phyloP scores from a whole-genome alignment of 35 echinoderm and acorn worm genomes.

The Hemicentrotus pulcherrimus region DNA sequence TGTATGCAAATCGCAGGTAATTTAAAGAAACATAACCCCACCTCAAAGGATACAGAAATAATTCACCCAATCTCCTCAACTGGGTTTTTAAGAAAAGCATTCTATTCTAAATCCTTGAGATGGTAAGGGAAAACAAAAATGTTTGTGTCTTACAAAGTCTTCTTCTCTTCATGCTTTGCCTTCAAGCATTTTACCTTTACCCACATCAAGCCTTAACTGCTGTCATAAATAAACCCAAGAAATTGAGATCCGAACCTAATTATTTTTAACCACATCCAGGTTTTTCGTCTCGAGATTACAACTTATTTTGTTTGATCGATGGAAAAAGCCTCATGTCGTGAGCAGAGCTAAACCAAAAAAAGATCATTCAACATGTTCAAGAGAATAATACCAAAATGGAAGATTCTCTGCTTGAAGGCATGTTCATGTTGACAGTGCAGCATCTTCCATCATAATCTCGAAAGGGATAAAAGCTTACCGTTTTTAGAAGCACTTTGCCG shows the following conservation, averaged over 20 bases:
- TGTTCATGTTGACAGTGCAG: not conserved
- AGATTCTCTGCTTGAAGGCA: not conserved
- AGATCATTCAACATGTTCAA: not conserved
- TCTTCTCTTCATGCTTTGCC: not conserved
- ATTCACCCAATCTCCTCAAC: too few species aligned
- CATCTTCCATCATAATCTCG: conserved; percentile 17
- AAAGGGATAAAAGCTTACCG: not conserved
- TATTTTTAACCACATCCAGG: not conserved
- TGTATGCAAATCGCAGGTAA: not conserved
- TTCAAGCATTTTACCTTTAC: not conserved
- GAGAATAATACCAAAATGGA: not conserved
- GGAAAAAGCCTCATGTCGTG: not conserved
- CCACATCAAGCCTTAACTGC: not conserved
- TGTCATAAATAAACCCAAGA: not conserved
- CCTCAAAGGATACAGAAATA: too few species aligned
- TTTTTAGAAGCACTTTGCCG: conserved; percentile 17
- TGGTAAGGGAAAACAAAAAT: not conserved
- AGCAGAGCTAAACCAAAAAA: not conserved
- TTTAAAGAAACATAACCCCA: not conserved
- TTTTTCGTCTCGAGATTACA: not conserved
- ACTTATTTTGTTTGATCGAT: not conserved
- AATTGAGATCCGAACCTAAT: not conserved
- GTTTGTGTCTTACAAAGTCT: not conserved
- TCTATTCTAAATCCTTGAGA: not conserved
- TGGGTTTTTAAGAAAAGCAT: too few species aligned